Percentiles rank a stretch among this genome's conserved stretches.
Conservation (phyloP, 1,140 invertebrate species). For the Euschistus heros region DNA sequence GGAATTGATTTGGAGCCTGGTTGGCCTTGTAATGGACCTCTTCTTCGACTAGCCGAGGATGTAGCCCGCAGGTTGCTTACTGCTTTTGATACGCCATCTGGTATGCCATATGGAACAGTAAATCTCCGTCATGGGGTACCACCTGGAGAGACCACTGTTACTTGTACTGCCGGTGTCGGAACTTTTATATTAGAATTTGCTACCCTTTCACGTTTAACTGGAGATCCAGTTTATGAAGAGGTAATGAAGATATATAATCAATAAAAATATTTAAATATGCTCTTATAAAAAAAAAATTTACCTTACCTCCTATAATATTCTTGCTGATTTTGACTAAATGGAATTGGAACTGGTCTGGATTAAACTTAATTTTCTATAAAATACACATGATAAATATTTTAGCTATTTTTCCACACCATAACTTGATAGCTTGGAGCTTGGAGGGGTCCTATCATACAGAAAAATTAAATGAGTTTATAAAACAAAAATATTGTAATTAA, state of each 20-base stretch:
- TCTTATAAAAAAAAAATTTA: too few relatives aligned
- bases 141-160: constrained; percentile 86
- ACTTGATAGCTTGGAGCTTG: too few relatives aligned
- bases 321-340: too few relatives aligned
- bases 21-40: constrained; percentile 94
- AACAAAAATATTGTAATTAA: too few relatives aligned
- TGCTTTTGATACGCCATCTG: constrained; percentile 80
- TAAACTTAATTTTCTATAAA: too few relatives aligned
- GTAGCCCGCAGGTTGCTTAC: constrained; percentile 80
- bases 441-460: too few relatives aligned
- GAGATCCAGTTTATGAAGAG: constrained; percentile 89
- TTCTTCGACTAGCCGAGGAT: constrained; percentile 86
- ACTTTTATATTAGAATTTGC: constrained; percentile 98
- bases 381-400: too few relatives aligned
- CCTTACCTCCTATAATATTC: too few relatives aligned
- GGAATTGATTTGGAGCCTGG: constrained; percentile 76
- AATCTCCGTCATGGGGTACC: constrained; percentile 89
- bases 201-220: constrained; percentile 84
- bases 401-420: too few relatives aligned
- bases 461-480: too few relatives aligned
- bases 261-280: too few relatives aligned
- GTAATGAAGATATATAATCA: constrained; percentile 34
- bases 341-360: too few relatives aligned
- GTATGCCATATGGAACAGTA: constrained; percentile 98
- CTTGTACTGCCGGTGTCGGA: constrained; percentile 94